Conservation (phyloP, 2,888 invertebrate species). For the Pediacus dermestoides region DNA sequence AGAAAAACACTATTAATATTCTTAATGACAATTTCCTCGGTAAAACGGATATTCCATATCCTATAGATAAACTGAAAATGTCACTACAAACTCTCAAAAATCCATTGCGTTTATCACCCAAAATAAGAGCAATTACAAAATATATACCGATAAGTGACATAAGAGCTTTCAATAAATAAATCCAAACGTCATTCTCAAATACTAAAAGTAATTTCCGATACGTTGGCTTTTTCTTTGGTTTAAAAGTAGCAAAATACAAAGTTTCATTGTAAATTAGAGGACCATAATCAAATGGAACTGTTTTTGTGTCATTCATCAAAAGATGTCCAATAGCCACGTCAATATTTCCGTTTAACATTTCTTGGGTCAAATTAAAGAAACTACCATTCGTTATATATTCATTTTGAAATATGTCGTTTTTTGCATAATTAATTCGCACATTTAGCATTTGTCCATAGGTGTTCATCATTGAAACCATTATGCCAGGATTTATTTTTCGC, state of each 20-base stretch:
- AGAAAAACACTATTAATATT: conserved; percentile 22
- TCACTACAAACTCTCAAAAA: conserved; percentile 9
- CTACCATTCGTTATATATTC: conserved; percentile 20
- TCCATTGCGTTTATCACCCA: conserved; percentile 2
- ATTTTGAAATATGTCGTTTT: conserved; percentile 12
- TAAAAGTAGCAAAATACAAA: conserved; percentile 15
- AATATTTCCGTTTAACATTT: conserved; percentile 7
- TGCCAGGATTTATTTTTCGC: conserved; percentile 13
- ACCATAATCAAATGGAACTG: conserved; percentile 23
- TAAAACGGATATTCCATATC: conserved; percentile 6
- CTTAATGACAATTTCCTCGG: conserved; percentile 14
- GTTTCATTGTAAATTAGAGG: conserved; percentile 23
- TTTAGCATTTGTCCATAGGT: conserved; percentile 3
- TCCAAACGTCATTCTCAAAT: conserved; percentile 22
- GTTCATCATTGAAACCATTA: conserved; percentile 17
- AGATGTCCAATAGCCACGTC: conserved; percentile 27
- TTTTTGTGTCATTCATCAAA: conserved; percentile 24
- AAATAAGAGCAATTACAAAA: conserved; percentile 8
- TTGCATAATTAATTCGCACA: conserved; percentile 6
- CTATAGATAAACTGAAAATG: conserved; percentile 17
- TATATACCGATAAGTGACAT: conserved; percentile 10
- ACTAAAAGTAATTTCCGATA: conserved; percentile 23
- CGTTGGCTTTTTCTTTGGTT: conserved; percentile 16
- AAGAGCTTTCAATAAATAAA: conserved; percentile 8
- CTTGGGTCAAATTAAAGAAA: conserved; percentile 8